Percentiles rank a stretch among this genome's conserved stretches.
Conservation (phyloP, 2,797 vertebrate species). For the Epinephelus awoara region DNA sequence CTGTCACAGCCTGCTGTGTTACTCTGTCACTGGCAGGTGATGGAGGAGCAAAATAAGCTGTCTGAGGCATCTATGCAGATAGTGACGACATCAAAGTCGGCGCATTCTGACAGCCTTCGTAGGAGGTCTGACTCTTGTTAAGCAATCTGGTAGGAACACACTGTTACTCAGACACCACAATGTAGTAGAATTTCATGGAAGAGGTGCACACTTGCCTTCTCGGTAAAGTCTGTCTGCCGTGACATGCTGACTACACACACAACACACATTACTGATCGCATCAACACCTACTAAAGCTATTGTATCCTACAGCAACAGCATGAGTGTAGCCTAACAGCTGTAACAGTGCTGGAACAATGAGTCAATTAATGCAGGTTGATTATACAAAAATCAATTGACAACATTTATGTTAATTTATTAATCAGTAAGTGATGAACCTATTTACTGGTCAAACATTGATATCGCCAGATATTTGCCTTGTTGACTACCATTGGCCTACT, state of each 20-base stretch:
- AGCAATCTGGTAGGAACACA: constrained; percentile 46
- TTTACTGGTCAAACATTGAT: too few relatives aligned
- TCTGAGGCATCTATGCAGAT: constrained; percentile 76
- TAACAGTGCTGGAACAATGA: neutral
- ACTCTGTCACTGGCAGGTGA: constrained; percentile 71
- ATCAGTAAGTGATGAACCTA: too few relatives aligned
- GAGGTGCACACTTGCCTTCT: constrained; percentile 28
- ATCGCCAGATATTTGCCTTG: too few relatives aligned
- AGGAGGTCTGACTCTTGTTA: constrained; percentile 73
- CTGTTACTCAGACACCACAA: constrained; percentile 19
- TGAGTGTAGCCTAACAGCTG: neutral
- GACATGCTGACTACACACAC: constrained; percentile 22
- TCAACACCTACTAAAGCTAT: neutral
- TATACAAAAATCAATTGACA: neutral
- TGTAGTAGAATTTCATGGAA: constrained; percentile 30
- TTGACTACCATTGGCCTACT: too few relatives aligned
- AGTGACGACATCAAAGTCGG: constrained; percentile 71
- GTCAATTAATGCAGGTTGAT: neutral
- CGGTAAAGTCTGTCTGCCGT: constrained; percentile 40
- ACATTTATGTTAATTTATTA: too few relatives aligned
- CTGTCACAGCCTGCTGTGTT: constrained; percentile 74
- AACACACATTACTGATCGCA: constrained; percentile 15
- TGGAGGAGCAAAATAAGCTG: constrained; percentile 72
- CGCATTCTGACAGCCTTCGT: constrained; percentile 69
- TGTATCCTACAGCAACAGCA: neutral